Evolutionary conservation across 1,140 invertebrate genomes (phyloP).

Genomic region (Trichomalopsis sarcophagae): DNA sequence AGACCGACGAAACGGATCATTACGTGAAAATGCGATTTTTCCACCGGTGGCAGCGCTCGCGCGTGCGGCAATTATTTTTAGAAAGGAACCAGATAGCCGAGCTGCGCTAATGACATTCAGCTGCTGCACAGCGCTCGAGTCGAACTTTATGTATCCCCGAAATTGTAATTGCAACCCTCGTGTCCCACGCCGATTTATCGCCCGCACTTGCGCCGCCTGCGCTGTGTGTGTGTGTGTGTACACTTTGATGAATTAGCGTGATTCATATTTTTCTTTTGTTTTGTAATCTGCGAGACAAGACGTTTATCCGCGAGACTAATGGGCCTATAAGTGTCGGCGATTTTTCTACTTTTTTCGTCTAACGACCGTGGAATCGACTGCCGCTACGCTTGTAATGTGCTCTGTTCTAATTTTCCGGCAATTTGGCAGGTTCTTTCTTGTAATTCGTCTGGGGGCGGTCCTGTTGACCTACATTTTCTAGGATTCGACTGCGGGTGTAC

Average conservation of each 20-base stretch:
- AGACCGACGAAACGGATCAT: slow-evolving; percentile 38
- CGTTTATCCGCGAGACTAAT: neutral
- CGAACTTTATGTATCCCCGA: slow-evolving; percentile 21
- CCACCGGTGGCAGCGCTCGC: neutral
- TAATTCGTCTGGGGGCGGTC: neutral
- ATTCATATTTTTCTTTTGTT: slow-evolving; percentile 4
- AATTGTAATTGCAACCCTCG: slow-evolving; percentile 41
- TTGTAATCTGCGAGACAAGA: neutral
- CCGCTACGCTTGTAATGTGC: neutral
- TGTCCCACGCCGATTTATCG: neutral
- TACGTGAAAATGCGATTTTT: slow-evolving; percentile 54
- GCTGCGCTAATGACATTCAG: slow-evolving; percentile 49
- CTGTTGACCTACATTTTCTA: neutral
- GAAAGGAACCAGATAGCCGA: slow-evolving; percentile 52
- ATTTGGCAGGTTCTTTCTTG: neutral
- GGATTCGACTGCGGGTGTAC: neutral
- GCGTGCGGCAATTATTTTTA: slow-evolving; percentile 58
- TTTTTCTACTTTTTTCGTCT: neutral
- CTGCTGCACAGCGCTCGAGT: neutral
- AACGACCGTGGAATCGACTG: slow-evolving; percentile 13
- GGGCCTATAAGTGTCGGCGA: neutral
- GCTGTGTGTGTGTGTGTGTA: too few relatives aligned
- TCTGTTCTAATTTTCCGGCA: neutral
- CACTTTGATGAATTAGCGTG: neutral
- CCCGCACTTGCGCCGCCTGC: neutral